Conservation (phyloP, 2,113 vertebrate genomes). For the Sphaerodactylus townsendi region DNA sequence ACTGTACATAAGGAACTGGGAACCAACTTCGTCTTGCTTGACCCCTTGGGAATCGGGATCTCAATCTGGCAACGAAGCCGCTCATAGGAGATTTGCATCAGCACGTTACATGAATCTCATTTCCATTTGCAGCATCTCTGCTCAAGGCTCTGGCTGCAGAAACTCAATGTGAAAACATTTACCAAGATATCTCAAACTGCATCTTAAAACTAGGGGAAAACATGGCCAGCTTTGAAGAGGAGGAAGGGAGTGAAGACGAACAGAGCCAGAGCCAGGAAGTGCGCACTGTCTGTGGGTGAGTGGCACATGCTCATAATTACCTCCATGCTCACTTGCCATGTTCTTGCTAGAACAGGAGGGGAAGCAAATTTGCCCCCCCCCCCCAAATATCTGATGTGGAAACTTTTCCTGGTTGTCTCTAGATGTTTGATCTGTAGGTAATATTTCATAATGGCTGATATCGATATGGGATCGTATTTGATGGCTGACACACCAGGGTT, state of each 20-base stretch:
- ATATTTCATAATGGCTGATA: too few species aligned
- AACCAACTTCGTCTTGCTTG: too few species aligned
- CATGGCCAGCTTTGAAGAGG: slow-evolving; percentile 70
- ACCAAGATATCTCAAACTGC: slow-evolving; percentile 77
- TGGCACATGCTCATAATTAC: background rate
- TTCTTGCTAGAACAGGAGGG: too few species aligned
- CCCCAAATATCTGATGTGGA: too few species aligned
- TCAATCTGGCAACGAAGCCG: background rate
- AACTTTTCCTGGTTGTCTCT: too few species aligned
- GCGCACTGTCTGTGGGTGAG: slow-evolving; percentile 70
- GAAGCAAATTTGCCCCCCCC: too few species aligned
- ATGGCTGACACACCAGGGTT: too few species aligned
- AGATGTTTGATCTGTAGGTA: too few species aligned
- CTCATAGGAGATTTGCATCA: background rate
- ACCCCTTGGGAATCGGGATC: background rate
- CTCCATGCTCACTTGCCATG: background rate
- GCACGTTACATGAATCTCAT: background rate
- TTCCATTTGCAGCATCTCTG: slow-evolving; percentile 54
- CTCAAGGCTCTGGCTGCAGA: slow-evolving; percentile 51
- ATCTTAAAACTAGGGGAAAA: slow-evolving; percentile 77
- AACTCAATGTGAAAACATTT: slow-evolving; percentile 66
- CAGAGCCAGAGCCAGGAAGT: slow-evolving; percentile 69
- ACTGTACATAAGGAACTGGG: too few species aligned
- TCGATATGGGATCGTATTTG: too few species aligned
- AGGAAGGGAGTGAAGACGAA: slow-evolving; percentile 61